These are phyloP conservation scores for Acipenser transmontanus DNA, from an alignment of 2,797 vertebrate species.

Conservation along the genomic window DNA sequence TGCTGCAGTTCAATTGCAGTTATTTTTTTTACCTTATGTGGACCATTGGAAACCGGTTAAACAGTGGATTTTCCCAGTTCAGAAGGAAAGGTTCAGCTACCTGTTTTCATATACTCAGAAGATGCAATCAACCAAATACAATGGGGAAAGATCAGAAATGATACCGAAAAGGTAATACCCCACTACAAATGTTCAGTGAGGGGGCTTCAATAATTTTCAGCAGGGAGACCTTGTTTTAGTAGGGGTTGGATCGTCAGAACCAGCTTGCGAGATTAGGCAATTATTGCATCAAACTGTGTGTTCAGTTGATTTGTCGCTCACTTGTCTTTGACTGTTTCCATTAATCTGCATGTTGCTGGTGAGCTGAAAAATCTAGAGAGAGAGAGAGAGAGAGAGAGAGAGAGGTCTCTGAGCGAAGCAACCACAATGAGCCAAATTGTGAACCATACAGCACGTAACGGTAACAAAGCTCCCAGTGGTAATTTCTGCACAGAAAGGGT, in stretches of 20 bases:
- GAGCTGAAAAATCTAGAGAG: constrained; percentile 20
- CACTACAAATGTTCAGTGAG: too few relatives aligned
- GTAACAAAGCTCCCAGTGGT: too few relatives aligned
- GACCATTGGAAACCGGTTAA: too few relatives aligned
- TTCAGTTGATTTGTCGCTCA: constrained; percentile 2
- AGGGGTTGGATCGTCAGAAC: background rate
- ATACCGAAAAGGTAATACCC: too few relatives aligned
- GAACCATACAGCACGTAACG: constrained; percentile 21
- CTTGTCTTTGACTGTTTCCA: background rate
- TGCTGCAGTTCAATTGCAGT: too few relatives aligned
- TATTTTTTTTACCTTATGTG: too few relatives aligned
- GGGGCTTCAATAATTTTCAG: too few relatives aligned
- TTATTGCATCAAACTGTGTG: constrained; percentile 1
- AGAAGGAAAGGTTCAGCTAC: too few relatives aligned
- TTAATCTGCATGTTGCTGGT: constrained; percentile 8
- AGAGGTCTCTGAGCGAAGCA: constrained; percentile 16
- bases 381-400: constrained; percentile 1
- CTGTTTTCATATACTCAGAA: too few relatives aligned
- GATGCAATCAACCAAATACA: too few relatives aligned
- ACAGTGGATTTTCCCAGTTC: too few relatives aligned
- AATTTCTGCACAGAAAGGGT: background rate
- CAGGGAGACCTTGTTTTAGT: background rate
- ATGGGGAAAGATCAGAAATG: too few relatives aligned
- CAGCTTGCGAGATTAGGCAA: background rate
- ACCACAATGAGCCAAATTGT: background rate